Evolutionary conservation across 2,797 vertebrate genomes (phyloP).

Genomic region (Selene dorsalis): DNA sequence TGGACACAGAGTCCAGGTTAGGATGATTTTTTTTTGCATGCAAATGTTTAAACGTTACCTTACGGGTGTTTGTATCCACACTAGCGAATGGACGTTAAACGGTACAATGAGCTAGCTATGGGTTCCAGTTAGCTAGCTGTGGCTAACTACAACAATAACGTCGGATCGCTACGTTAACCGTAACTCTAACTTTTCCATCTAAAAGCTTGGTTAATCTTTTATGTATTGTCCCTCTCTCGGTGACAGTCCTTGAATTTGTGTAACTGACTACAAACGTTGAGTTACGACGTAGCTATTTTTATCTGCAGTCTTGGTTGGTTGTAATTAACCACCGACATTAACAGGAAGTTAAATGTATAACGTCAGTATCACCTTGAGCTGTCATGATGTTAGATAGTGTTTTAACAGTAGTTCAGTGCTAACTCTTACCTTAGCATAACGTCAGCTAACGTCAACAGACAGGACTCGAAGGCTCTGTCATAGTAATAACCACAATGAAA

Average conservation of each 20-base stretch:
- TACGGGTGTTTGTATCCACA: neutral
- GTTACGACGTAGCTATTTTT: neutral
- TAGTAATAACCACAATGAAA: neutral
- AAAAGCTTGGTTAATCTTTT: neutral
- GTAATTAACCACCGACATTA: neutral
- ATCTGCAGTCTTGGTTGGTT: neutral
- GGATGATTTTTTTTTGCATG: neutral
- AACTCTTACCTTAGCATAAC: neutral
- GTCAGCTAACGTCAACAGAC: neutral
- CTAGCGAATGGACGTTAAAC: neutral
- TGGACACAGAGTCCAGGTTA: constrained; percentile 71
- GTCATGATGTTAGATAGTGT: too few relatives aligned
- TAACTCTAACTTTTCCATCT: neutral
- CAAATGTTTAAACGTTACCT: neutral
- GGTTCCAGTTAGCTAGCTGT: neutral
- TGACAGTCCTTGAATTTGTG: neutral
- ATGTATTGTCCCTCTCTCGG: rapidly evolving
- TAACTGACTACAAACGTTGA: neutral
- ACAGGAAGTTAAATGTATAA: neutral
- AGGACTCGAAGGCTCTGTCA: constrained; percentile 3
- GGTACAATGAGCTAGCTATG: neutral
- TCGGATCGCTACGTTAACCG: neutral
- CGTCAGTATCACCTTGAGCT: neutral
- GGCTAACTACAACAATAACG: constrained; percentile 36
- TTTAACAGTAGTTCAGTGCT: neutral